Evolutionary conservation across 2,888 invertebrate genomes (phyloP).

Genomic region (Dascillus cervinus): DNA sequence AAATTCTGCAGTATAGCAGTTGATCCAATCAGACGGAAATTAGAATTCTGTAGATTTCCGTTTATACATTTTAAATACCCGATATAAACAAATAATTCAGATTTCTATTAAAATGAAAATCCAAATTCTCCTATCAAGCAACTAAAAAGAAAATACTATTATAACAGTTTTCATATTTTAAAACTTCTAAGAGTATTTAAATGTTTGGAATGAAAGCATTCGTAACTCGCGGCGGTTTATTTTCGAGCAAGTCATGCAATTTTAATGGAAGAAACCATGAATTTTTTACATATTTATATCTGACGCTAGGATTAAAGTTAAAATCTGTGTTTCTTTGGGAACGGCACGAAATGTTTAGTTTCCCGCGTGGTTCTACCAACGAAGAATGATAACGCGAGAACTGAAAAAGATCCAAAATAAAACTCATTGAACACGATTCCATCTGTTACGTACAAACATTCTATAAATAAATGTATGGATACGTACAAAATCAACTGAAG

Average conservation of each 20-base stretch:
- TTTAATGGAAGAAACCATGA: conserved; percentile 27
- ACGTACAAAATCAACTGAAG: no score
- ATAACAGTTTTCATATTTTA: not conserved
- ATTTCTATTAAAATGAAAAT: no score
- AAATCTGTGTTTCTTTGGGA: conserved; percentile 35
- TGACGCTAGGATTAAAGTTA: conserved; percentile 27
- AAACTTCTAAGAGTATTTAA: conserved; percentile 21
- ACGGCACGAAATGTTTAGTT: conserved; percentile 29
- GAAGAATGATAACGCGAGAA: conserved; percentile 8
- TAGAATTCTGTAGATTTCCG: conserved; percentile 11
- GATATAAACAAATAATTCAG: no score
- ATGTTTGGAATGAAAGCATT: conserved; percentile 14
- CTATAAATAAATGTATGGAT: no score
- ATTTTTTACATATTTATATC: conserved; percentile 23
- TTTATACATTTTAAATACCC: no score
- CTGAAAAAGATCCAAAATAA: conserved; percentile 13
- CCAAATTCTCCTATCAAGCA: not conserved
- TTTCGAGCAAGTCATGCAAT: conserved; percentile 24
- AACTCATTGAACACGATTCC: no score
- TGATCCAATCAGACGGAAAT: conserved; percentile 15
- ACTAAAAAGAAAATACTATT: not conserved
- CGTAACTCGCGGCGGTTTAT: conserved; percentile 9
- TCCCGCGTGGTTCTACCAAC: conserved; percentile 9
- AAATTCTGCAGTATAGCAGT: conserved; percentile 12
- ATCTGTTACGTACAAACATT: no score